Evolutionary conservation across 2,888 invertebrate genomes (phyloP).

Genomic region (Acrocera orbiculus): DNA sequence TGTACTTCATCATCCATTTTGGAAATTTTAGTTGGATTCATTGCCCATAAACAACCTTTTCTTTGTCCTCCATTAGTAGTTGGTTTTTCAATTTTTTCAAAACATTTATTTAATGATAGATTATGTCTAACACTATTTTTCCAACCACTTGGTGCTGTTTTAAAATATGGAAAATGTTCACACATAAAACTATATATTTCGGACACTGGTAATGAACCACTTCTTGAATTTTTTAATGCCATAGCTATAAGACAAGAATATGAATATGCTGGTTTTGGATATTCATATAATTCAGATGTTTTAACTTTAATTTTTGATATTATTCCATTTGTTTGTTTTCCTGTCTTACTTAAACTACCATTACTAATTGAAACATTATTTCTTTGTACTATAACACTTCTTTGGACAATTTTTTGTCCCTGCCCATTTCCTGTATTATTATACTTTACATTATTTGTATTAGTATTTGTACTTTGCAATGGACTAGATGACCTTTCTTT

Average conservation of each 20-base stretch:
- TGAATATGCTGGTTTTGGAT: constrained; percentile 93
- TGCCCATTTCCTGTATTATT: no score
- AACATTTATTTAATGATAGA: constrained; percentile 92
- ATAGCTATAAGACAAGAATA: constrained; percentile 96
- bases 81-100: constrained; percentile 94
- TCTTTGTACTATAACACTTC: no score
- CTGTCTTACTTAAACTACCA: no score
- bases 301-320: constrained; percentile 17
- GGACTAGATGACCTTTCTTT: constrained; percentile 10
- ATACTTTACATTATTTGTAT: no score
- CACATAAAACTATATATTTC: constrained; percentile 99
- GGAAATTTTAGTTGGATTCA: constrained; percentile 83
- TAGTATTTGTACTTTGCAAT: neutral
- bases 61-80: constrained; percentile 71
- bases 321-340: no score
- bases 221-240: constrained; percentile 90
- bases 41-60: constrained; percentile 86
- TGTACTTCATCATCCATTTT: constrained; percentile 98
- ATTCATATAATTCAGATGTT: constrained; percentile 34
- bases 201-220: constrained; percentile 88
- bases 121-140: constrained; percentile 98
- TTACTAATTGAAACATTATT: neutral
- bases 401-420: no score
- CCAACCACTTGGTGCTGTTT: constrained; percentile 96
- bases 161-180: constrained; percentile 96